A percentile compares a stretch with the other conserved stretches of the same genome.
phyloP scores from a whole-genome alignment of 2,888 invertebrate species.

The Diachrysia chrysitis region DNA sequence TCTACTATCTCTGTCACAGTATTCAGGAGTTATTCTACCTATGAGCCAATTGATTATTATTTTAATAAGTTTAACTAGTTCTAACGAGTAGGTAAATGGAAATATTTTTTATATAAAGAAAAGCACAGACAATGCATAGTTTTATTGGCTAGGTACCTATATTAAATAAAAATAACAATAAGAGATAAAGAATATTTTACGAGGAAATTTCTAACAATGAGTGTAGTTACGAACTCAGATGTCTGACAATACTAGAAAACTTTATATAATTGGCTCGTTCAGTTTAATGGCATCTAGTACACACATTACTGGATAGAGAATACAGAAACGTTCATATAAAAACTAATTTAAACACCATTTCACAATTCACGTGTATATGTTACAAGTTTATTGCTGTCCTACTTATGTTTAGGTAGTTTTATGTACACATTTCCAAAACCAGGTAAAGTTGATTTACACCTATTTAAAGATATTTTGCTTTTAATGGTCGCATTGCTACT shows the following conservation, averaged over 20 bases:
- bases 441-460: too few relatives aligned
- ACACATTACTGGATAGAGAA: constrained; percentile 13
- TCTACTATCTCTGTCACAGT: too few relatives aligned
- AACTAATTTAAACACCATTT: constrained; percentile 9
- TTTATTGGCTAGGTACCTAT: too few relatives aligned
- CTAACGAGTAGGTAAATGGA: too few relatives aligned
- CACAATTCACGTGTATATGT: constrained; percentile 32
- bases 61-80: too few relatives aligned
- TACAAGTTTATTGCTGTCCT: neutral
- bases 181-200: neutral
- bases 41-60: too few relatives aligned
- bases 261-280: constrained; percentile 23
- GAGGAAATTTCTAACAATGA: neutral
- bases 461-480: too few relatives aligned
- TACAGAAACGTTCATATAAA: constrained; percentile 33
- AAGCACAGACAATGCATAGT: neutral
- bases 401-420: neutral
- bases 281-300: constrained; percentile 29
- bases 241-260: constrained; percentile 22
- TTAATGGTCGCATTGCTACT: too few relatives aligned
- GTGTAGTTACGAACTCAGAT: neutral
- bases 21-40: too few relatives aligned
- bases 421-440: too few relatives aligned
- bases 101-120: neutral
- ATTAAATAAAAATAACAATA: neutral